phyloP scores from a whole-genome alignment of 1,140 invertebrate species.

The Chironomus striatipennis region DNA sequence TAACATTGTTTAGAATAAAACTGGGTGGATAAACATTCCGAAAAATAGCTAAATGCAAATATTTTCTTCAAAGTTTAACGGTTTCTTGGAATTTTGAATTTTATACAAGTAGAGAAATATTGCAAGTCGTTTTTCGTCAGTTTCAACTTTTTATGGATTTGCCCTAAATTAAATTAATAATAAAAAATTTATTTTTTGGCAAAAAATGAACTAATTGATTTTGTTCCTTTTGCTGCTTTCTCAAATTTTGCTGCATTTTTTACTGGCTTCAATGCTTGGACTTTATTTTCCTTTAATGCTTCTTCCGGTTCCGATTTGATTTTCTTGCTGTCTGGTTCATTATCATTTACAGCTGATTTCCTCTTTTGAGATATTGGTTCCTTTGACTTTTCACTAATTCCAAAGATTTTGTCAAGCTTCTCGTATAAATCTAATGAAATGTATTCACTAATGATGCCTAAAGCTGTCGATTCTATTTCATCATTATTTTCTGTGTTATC shows the following conservation, averaged over 20 bases:
- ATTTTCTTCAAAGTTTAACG: no score
- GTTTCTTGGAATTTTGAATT: no score
- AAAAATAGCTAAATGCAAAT: no score
- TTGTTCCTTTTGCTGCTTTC: conserved; percentile 62
- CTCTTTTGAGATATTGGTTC: conserved; percentile 47
- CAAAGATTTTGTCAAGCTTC: conserved; percentile 50
- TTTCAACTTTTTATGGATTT: no score
- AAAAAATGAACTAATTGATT: conserved; percentile 67
- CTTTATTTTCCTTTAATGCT: conserved; percentile 29
- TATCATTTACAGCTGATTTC: conserved; percentile 41
- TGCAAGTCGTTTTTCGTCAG: no score
- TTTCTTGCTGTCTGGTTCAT: conserved; percentile 38
- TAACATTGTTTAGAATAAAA: no score
- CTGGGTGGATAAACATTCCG: no score
- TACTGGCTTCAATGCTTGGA: conserved; percentile 40
- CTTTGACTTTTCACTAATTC: conserved; percentile 50
- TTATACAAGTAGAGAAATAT: no score
- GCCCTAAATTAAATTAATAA: background rate
- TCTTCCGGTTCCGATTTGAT: conserved; percentile 34
- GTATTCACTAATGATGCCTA: conserved; percentile 60
- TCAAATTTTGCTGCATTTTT: conserved; percentile 63
- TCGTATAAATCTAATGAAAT: conserved; percentile 53
- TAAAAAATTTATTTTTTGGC: conserved; percentile 16
- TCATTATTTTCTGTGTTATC: conserved; percentile 49
- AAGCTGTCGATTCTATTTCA: conserved; percentile 37